Conservation (phyloP, 64 coral and sea anemone genomes). For the Montipora capricornis region DNA sequence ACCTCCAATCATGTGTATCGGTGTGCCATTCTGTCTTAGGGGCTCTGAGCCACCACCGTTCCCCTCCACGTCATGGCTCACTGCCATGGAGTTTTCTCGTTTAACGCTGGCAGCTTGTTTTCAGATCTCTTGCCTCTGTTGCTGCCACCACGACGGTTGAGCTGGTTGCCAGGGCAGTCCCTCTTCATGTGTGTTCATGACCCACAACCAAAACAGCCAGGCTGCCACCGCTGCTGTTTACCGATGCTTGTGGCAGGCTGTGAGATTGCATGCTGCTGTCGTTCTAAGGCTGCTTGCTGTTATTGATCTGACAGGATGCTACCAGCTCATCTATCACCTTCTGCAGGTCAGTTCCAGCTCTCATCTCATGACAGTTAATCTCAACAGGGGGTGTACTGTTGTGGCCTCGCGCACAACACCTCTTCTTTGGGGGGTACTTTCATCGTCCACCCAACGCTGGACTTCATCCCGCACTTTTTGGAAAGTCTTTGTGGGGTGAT, state of each 20-base stretch:
- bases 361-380: background rate
- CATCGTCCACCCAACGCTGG: background rate
- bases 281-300: too few species aligned
- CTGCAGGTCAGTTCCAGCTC: background rate
- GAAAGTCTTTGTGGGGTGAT: conserved; percentile 30
- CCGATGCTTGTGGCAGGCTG: too few species aligned
- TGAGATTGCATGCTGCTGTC: too few species aligned
- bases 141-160: background rate
- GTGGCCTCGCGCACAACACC: background rate
- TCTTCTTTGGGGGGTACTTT: background rate
- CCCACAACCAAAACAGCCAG: too few species aligned
- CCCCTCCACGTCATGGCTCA: conserved; percentile 41
- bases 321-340: too few species aligned
- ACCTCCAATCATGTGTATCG: background rate
- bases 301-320: too few species aligned
- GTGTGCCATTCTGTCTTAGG: background rate
- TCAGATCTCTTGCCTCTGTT: background rate
- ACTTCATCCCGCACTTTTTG: conserved; percentile 49
- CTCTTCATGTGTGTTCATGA: background rate
- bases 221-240: too few species aligned
- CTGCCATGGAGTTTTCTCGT: conserved; percentile 26
- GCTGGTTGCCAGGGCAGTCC: background rate
- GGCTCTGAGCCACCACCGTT: conserved; percentile 28
- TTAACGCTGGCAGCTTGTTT: background rate
- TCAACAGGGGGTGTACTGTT: background rate